Evolutionary conservation across 1,140 invertebrate genomes (phyloP).

Genomic region (Drosophila azteca): DNA sequence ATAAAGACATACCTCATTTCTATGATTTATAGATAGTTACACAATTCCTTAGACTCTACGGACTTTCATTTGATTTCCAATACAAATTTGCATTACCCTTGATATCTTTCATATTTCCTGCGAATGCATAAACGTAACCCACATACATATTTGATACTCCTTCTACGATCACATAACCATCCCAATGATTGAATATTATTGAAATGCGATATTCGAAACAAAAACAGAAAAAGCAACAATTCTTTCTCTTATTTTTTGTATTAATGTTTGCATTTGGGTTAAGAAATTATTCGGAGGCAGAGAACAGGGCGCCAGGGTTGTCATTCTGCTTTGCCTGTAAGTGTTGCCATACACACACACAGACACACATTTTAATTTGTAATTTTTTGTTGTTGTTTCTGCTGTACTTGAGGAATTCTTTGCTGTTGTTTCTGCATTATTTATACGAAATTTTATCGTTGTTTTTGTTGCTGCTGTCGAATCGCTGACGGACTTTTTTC

Average conservation of each 20-base stretch:
- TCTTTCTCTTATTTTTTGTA: constrained; percentile 32
- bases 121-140: constrained; percentile 1
- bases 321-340: neutral
- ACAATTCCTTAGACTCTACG: no score
- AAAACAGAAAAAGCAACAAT: neutral
- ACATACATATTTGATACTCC: constrained; percentile 12
- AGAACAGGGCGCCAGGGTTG: constrained; percentile 14
- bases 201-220: constrained; percentile 10
- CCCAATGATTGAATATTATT: constrained; percentile 18
- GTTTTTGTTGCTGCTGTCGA: constrained; percentile 8
- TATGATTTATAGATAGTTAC: no score
- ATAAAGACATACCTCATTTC: no score
- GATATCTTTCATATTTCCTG: constrained; percentile 2
- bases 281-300: constrained; percentile 38
- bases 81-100: neutral
- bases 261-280: constrained; percentile 70
- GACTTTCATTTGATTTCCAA: neutral
- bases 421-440: constrained; percentile 59
- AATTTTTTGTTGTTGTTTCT: constrained; percentile 52
- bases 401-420: constrained; percentile 37
- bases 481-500: constrained; percentile 44
- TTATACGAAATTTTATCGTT: constrained; percentile 61
- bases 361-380: constrained; percentile 59
- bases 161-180: constrained; percentile 22
- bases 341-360: neutral